Base-by-base conservation (phyloP, 1,140 invertebrate species). In the Linepithema humile region DNA sequence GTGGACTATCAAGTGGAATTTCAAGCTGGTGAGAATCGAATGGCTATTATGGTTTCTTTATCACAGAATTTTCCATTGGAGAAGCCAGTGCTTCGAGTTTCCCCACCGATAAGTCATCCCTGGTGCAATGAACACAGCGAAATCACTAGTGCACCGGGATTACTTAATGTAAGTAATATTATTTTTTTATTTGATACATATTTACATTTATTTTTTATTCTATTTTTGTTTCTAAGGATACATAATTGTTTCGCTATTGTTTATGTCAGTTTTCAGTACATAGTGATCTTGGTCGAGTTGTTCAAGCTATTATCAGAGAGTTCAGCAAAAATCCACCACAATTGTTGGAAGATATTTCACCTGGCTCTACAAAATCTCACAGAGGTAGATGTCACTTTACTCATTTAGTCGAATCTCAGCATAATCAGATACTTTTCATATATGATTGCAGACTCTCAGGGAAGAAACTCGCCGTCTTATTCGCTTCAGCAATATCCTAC, bases 221-320 rank as follows among this genome's bases (percentile, higher is more conserved):
- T 72, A 4, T 62, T n/a, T 43, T 55, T 40, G 5, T 38, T 15
- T 20, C 23, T 26, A 10, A 6, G 20, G 67, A 74, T 40, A 43
- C 5, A 50, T 26, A 60, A 83, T 60, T 45, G 60, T 50, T 40
- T 26, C 17, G 86, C 65, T 90, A 84, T 86, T 74, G 89, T 88
- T 84, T 88, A 78, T 93, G 91, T 45, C 84, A 96, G 96, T 97
- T 96, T 91, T 96, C 97, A 75, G 93, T 96, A 55, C 96, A 97
- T 92, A 97, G 97, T 55, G 97, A 97, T 94, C 95, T 97, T 75
- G 97, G 97, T 23, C 95, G 96, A 78, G 96, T 97, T 48, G 97
- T 97, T 1, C 97, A 97, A 92, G 97, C 96, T 12, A 96, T 97
- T 53, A 97, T 97, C 77, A 94, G 97, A 89, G 97, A 97, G 92